These are phyloP conservation scores for Drosophila prostipennis DNA, from an alignment of 2,888 invertebrate genomes.

Conservation along the genomic window DNA sequence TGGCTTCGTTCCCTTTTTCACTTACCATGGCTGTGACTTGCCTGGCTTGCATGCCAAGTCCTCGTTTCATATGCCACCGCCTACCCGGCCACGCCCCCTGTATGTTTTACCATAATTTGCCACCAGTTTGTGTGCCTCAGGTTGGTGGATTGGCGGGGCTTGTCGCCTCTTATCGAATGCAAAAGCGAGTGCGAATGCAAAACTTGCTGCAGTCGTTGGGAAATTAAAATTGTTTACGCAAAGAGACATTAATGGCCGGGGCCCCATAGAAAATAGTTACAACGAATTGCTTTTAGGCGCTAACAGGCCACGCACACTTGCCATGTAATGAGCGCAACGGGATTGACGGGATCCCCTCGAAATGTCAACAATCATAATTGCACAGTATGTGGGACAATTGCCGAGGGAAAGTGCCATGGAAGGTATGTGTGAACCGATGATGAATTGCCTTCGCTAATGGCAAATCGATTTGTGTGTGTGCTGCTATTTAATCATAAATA, in stretches of 20 bases:
- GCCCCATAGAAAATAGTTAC: conserved; percentile 56
- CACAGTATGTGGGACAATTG: conserved; percentile 33
- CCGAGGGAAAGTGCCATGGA: conserved; percentile 10
- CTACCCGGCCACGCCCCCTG: conserved; percentile 46
- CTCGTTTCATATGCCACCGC: conserved; percentile 63
- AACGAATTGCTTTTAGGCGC: conserved; percentile 73
- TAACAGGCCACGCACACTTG: conserved; percentile 51
- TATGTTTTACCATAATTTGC: conserved; percentile 77
- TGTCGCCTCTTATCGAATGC: conserved; percentile 73
- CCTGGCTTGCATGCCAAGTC: conserved; percentile 61
- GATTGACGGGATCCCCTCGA: conserved; percentile 2
- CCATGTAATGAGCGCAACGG: conserved; percentile 22
- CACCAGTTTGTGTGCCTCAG: conserved; percentile 49
- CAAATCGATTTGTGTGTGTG: conserved; percentile 18
- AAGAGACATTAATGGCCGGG: conserved; percentile 67
- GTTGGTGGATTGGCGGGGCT: conserved; percentile 41
- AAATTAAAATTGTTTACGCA: conserved; percentile 78
- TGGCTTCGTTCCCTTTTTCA: conserved; percentile 30
- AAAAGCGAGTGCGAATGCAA: conserved; percentile 66
- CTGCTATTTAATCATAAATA: neutral
- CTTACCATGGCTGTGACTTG: conserved; percentile 27
- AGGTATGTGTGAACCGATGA: conserved; percentile 11
- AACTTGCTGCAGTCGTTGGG: conserved; percentile 41
- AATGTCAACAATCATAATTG: conserved; percentile 39
- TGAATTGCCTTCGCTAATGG: conserved; percentile 32